Percentiles rank a stretch among this genome's conserved stretches.
Conservation (phyloP, 2,888 invertebrate genomes). For the Ellobium chinense region DNA sequence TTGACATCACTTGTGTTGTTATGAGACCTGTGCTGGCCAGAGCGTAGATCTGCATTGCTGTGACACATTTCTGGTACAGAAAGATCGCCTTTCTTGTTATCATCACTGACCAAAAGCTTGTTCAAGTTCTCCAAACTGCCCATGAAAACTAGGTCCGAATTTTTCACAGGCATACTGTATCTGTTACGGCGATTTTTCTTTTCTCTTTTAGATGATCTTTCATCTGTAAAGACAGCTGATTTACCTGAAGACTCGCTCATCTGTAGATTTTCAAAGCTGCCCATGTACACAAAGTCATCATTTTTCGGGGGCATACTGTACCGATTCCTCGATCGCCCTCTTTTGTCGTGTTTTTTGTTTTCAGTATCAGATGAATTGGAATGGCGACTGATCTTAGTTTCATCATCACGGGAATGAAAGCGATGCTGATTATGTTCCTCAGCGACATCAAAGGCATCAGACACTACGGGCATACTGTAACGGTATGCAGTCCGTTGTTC, state of each 20-base stretch:
- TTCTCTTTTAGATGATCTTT: not conserved
- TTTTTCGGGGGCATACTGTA: constrained; percentile 36
- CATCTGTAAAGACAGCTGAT: not conserved
- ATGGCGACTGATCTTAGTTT: not conserved
- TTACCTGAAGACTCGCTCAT: not conserved
- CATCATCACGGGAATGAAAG: not conserved
- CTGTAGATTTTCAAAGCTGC: constrained; percentile 43
- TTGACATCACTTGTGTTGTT: not conserved
- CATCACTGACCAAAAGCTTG: not conserved
- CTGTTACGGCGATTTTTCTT: not conserved
- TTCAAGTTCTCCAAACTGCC: constrained; percentile 32
- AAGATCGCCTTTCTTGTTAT: not conserved
- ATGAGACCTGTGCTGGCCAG: not conserved
- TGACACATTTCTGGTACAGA: not conserved
- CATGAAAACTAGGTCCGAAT: constrained; percentile 34
- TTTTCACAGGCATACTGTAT: constrained; percentile 36
- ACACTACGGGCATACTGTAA: not conserved
- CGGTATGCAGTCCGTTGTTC: too few relatives aligned
- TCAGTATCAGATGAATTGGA: not conserved
- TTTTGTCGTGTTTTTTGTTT: not conserved
- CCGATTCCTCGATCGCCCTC: not conserved
- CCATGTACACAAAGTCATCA: constrained; percentile 36
- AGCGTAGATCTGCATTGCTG: not conserved
- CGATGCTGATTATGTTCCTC: not conserved
- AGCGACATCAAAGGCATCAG: not conserved